Conservation (phyloP, 1,140 invertebrate genomes). For the Nephotettix cincticeps region DNA sequence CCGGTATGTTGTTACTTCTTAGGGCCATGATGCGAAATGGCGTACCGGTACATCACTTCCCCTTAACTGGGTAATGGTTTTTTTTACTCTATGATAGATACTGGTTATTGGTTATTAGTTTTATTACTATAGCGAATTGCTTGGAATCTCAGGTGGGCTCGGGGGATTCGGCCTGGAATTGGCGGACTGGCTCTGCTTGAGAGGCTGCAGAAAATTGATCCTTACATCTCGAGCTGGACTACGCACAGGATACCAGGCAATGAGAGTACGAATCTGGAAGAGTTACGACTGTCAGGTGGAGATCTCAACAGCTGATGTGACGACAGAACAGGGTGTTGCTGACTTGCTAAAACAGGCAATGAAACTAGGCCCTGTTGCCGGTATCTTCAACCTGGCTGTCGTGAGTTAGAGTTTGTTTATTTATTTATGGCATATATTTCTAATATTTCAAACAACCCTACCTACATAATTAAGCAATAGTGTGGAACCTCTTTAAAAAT, state of each 20-base stretch:
- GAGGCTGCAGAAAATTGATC: conserved; percentile 76
- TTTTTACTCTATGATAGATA: too few relatives aligned
- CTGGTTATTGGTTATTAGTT: too few relatives aligned
- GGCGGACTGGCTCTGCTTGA: conserved; percentile 78
- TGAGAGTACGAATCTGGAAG: conserved; percentile 55
- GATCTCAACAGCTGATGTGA: conserved; percentile 51
- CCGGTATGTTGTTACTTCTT: too few relatives aligned
- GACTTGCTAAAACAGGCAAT: conserved; percentile 58
- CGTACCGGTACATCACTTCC: too few relatives aligned
- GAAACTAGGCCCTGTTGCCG: conserved; percentile 63
- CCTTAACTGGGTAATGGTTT: too few relatives aligned
- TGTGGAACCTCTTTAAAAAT: too few relatives aligned
- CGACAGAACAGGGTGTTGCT: conserved; percentile 51
- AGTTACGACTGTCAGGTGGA: conserved; percentile 55
- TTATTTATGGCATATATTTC: too few relatives aligned
- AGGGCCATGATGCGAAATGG: too few relatives aligned
- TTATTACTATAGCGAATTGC: too few relatives aligned
- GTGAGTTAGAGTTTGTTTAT: conserved; percentile 51
- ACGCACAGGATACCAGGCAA: conserved; percentile 75
- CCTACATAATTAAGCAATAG: too few relatives aligned
- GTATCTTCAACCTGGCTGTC: conserved; percentile 78
- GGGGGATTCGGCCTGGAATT: conserved; percentile 93
- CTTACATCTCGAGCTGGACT: conserved; percentile 78
- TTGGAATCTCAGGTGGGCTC: conserved; percentile 63
- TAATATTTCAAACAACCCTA: too few relatives aligned